Conservation (phyloP, 2,113 vertebrate species). For the Halcyon malimbica region DNA sequence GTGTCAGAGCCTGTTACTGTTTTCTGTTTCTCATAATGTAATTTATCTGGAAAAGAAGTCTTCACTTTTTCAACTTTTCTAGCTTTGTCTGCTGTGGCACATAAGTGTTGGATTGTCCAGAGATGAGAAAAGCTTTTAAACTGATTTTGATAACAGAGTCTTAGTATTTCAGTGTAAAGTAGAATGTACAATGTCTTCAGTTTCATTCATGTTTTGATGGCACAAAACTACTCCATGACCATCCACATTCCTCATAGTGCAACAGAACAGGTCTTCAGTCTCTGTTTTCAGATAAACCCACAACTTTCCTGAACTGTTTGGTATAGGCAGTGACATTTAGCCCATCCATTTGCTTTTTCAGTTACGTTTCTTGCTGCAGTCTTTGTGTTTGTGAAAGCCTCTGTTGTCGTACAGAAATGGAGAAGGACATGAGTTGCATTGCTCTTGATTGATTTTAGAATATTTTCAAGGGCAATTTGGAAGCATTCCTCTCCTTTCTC, state of each 20-base stretch:
- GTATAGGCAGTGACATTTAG: slow-evolving; percentile 23
- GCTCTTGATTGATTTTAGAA: not conserved
- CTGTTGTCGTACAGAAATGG: not conserved
- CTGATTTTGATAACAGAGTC: not conserved
- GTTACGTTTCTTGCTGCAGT: not conserved
- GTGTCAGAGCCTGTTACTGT: not conserved
- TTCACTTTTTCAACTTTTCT: not conserved
- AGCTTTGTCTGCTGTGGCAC: not conserved
- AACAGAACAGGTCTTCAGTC: not conserved
- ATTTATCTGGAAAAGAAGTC: not conserved
- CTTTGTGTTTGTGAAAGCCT: not conserved
- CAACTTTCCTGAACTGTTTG: not conserved
- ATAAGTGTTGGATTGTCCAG: not conserved
- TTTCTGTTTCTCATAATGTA: not conserved
- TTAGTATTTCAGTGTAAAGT: not conserved
- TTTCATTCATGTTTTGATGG: not conserved
- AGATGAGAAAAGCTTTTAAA: not conserved
- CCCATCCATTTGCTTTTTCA: slow-evolving; percentile 8
- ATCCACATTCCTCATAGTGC: not conserved
- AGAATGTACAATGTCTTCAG: not conserved
- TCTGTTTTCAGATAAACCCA: not conserved
- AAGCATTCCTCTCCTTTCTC: not conserved
- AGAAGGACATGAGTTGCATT: not conserved
- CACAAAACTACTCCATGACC: not conserved
- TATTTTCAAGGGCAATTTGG: not conserved